Percentiles rank a stretch among this genome's conserved stretches.
Conservation (phyloP, 2,113 vertebrate genomes). For the Heterocephalus glaber region DNA sequence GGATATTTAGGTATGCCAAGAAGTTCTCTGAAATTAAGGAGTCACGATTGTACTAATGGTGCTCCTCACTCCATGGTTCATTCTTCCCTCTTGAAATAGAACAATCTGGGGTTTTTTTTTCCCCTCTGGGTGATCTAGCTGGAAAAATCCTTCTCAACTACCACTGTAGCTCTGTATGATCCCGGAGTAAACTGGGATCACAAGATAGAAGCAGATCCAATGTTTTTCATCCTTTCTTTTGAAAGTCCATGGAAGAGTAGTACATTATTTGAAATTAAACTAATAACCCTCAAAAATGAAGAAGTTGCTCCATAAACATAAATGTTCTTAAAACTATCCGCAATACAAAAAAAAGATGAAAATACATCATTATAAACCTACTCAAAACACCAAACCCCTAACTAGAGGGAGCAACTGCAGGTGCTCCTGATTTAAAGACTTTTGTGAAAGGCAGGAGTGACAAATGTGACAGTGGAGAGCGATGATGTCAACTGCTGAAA, state of each 20-base stretch:
- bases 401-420: neutral
- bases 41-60: neutral
- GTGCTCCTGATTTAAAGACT: neutral
- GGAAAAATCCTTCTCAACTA: neutral
- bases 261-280: neutral
- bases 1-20: neutral
- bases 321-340: neutral
- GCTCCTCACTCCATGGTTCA: neutral
- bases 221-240: neutral
- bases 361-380: no score
- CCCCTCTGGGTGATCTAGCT: fast-evolving
- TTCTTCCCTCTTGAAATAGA: neutral
- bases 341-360: neutral
- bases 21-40: neutral
- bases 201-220: neutral
- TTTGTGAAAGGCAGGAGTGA: neutral
- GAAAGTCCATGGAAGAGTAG: neutral
- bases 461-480: neutral
- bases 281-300: neutral
- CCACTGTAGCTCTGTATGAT: neutral
- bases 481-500: neutral
- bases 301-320: neutral
- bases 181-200: neutral
- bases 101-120: neutral
- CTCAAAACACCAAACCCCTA: neutral